These are phyloP conservation scores for Triplophysa tibetana DNA, from an alignment of 2,113 vertebrate genomes.

Conservation along the genomic window DNA sequence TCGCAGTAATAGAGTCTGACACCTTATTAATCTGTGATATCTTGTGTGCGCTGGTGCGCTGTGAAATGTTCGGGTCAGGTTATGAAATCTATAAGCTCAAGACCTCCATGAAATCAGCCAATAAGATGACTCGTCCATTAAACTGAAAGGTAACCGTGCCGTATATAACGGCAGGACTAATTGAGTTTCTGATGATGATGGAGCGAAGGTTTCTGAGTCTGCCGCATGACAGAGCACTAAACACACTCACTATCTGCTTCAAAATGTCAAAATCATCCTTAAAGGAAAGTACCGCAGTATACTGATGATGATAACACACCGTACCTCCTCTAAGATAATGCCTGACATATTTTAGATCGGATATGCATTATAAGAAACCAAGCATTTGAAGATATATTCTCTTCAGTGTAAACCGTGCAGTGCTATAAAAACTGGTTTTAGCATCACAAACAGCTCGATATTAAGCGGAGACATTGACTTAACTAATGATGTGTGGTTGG, in stretches of 20 bases:
- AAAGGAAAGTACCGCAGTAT: constrained; percentile 22
- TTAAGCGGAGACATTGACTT: no score
- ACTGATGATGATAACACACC: neutral
- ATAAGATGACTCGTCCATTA: neutral
- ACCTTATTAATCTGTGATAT: neutral
- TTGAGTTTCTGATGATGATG: constrained; percentile 40
- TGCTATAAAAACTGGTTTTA: neutral
- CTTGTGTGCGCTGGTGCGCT: neutral
- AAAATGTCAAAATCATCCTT: constrained; percentile 50
- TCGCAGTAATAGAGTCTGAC: neutral
- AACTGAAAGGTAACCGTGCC: constrained; percentile 5
- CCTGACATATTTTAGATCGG: neutral
- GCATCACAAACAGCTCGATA: neutral
- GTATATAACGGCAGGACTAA: constrained; percentile 42
- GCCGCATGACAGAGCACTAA: constrained; percentile 30
- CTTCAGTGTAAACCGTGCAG: no score
- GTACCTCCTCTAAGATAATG: neutral
- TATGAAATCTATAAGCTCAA: neutral
- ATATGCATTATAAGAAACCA: no score
- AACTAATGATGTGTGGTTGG: neutral
- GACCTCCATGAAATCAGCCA: neutral
- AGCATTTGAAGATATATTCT: no score
- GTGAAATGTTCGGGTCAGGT: neutral
- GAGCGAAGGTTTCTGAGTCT: constrained; percentile 15
- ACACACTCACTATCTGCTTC: constrained; percentile 38